A percentile compares a stretch with the other conserved stretches of the same genome.
Conservation (phyloP, 2,888 invertebrate species). For the Diaperis boleti region DNA sequence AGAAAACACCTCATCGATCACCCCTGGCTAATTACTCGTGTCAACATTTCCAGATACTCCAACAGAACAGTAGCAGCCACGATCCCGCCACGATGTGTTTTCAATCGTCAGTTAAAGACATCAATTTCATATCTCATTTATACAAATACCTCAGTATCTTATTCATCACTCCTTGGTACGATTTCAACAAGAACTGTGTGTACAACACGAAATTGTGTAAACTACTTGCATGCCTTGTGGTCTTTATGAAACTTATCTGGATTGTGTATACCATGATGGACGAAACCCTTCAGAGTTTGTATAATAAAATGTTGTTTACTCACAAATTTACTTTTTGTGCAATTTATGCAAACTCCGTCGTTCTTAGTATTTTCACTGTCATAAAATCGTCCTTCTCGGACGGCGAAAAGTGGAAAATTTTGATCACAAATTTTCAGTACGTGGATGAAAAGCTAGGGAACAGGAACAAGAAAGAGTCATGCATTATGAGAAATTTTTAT, state of each 20-base stretch:
- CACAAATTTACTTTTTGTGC: slow-evolving; percentile 2
- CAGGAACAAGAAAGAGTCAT: background rate
- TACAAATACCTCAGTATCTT: slow-evolving; percentile 19
- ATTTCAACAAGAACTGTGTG: background rate
- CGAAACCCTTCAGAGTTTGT: background rate
- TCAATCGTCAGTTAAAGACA: background rate
- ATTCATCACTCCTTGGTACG: slow-evolving; percentile 16
- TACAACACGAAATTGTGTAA: background rate
- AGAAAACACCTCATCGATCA: too few species aligned
- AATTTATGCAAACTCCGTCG: background rate
- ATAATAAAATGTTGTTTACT: background rate
- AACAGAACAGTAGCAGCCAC: background rate
- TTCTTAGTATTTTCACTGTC: background rate
- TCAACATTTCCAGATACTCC: background rate
- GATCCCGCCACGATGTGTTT: background rate
- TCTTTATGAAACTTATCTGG: background rate
- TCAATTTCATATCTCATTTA: background rate
- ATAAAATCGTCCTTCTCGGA: slow-evolving; percentile 1
- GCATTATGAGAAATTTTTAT: background rate
- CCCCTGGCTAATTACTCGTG: background rate
- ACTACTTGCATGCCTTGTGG: background rate
- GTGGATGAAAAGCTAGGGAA: slow-evolving; percentile 4
- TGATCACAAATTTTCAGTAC: slow-evolving; percentile 1
- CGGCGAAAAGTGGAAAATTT: background rate
- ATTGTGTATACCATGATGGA: background rate